Percentiles rank a stretch among this genome's conserved stretches.
Conservation (phyloP, 2,113 vertebrate genomes). For the Puma concolor region DNA sequence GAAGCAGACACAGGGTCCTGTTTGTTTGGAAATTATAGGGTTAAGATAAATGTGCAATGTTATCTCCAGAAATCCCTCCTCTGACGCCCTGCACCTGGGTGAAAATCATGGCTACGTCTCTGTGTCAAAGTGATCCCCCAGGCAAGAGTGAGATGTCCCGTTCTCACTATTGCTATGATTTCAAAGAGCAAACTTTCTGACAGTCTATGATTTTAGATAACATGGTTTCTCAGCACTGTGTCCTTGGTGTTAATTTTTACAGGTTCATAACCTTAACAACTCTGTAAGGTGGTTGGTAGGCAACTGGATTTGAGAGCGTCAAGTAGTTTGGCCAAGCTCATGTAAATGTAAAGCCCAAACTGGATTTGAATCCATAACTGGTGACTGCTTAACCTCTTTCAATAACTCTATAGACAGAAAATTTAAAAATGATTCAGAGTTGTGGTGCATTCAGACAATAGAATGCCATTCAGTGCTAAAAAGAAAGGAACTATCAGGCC, state of each 20-base stretch:
- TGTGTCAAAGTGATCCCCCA: background rate
- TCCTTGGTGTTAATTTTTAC: background rate
- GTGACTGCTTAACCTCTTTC: background rate
- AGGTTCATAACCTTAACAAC: background rate
- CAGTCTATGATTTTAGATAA: conserved; percentile 1
- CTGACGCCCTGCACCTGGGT: background rate
- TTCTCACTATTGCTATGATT: background rate
- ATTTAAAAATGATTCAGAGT: background rate
- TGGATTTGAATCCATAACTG: background rate
- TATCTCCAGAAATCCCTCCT: background rate
- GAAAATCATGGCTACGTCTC: background rate
- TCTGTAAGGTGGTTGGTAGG: background rate
- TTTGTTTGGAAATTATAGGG: conserved; percentile 10
- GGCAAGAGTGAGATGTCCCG: background rate
- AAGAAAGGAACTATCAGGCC: background rate
- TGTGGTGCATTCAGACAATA: background rate
- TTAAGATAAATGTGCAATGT: background rate
- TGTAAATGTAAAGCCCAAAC: background rate
- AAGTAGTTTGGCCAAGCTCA: background rate
- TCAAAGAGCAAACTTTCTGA: background rate
- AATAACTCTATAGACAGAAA: background rate
- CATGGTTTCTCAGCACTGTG: background rate
- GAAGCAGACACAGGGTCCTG: background rate
- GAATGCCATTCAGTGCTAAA: background rate
- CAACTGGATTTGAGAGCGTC: background rate